Conservation (phyloP, 1,140 invertebrate species). For the Aricia agestis region DNA sequence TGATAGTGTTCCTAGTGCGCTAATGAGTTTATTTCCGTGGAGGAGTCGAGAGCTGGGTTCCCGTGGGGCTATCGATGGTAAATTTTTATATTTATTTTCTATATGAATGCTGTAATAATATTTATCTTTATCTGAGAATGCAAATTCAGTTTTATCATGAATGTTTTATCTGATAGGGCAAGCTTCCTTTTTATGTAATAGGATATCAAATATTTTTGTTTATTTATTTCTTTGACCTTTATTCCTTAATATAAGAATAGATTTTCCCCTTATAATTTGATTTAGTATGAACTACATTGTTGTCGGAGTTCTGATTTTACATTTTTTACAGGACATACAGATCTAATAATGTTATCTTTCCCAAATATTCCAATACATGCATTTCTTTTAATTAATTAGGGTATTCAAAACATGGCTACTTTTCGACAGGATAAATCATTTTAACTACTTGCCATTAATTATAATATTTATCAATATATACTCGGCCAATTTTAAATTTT, state of each 20-base stretch:
- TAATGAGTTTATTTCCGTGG: slow-evolving; percentile 1
- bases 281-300: too few species aligned
- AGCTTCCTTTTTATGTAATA: slow-evolving; percentile 21
- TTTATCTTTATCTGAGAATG: slow-evolving; percentile 31
- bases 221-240: not conserved
- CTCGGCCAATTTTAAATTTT: slow-evolving; percentile 3
- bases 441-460: slow-evolving; percentile 10
- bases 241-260: not conserved
- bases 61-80: slow-evolving; percentile 18
- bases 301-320: too few species aligned
- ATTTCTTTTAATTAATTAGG: not conserved
- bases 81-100: slow-evolving; percentile 20
- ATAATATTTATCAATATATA: slow-evolving; percentile 11
- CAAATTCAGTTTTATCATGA: slow-evolving; percentile 25
- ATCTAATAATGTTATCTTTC: not conserved
- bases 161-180: slow-evolving; percentile 30
- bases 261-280: too few species aligned
- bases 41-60: not conserved
- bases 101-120: not conserved
- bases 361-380: not conserved
- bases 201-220: slow-evolving; percentile 10
- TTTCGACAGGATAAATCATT: slow-evolving; percentile 7
- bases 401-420: not conserved
- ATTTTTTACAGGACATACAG: not conserved
- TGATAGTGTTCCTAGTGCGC: slow-evolving; percentile 23